Percentiles rank a stretch among this genome's conserved stretches.
Evolutionary conservation across 2,113 vertebrate genomes (phyloP).

Genomic region (Ovibos moschatus): DNA sequence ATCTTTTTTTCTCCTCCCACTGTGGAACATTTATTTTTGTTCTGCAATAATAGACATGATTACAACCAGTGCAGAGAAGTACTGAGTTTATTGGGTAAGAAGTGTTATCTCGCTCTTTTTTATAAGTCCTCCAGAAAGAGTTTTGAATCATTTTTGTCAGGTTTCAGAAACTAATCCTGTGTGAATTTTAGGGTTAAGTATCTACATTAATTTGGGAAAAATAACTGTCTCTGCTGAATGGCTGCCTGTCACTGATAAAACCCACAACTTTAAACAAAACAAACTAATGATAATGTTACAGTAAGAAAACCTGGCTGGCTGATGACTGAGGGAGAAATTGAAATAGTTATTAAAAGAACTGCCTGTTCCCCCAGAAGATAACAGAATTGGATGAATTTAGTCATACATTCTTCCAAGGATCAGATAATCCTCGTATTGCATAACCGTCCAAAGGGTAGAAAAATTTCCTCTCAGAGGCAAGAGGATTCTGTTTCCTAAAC

Average conservation of each 20-base stretch:
- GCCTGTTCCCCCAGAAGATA: neutral
- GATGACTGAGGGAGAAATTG: neutral
- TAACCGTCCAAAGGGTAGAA: neutral
- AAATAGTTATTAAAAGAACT: neutral
- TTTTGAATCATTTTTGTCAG: slow-evolving; percentile 11
- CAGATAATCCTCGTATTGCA: neutral
- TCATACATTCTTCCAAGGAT: neutral
- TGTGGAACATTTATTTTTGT: neutral
- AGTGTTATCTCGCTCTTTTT: neutral
- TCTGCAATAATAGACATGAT: neutral
- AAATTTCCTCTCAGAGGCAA: neutral
- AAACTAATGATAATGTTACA: neutral
- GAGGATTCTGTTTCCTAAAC: neutral
- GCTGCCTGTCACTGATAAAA: neutral
- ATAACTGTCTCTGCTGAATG: neutral
- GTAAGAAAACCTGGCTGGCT: neutral
- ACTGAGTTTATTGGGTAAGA: neutral
- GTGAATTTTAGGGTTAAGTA: slow-evolving; percentile 12
- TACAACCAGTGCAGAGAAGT: neutral
- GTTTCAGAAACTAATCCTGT: neutral
- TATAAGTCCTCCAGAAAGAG: neutral
- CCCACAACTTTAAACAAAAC: neutral
- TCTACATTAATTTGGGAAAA: neutral
- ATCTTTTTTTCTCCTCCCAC: neutral
- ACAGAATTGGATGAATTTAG: neutral